Base-by-base conservation (phyloP, 2,888 invertebrate genomes). In the Meteorus colon region DNA sequence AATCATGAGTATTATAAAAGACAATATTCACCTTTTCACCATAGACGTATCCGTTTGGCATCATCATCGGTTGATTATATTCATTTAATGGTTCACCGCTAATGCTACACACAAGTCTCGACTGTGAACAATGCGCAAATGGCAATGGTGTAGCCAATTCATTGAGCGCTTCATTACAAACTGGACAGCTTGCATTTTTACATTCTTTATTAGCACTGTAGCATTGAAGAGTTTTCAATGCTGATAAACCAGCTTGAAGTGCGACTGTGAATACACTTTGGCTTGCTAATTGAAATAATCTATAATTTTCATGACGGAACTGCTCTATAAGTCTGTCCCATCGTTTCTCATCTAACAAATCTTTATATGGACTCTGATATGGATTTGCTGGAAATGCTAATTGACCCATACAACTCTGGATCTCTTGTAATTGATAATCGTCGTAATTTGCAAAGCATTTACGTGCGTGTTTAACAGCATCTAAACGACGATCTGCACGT, bases 11-110 rank as follows among this genome's bases (percentile, higher is more conserved):
- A 19, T 45, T 4, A 5, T 5, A 19, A 4, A 16, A 2, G 66
- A 19, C 62, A 59, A 48, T 72, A 81, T 83, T 89, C 84, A 96
- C 96, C 93, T 96, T 93, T 91, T 97, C 96, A 12, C 97, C 97
- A 87, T 98, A 99, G 77, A 99, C 98, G 90, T 97, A 96, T 74
- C 99, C 99, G 91, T 99, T 99, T 79, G 99, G 99, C 90, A 99
- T 92, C 94, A 98, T 97, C 95, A 99, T 96, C 14, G 98, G 98
- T 83, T 97, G 97, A 91, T 99, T 98, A 90, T 99, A 96, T 89
- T 99, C 98, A 91, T 99, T 98, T 85, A 99, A 92, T 67, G 97
- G 95, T 84, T 95, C 92, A 37, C 97, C 96, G 78, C 96, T 96
- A 83, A 98, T 94, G 87, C 93, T 92, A 90, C 99, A 99, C 85